Conservation (phyloP, 2,797 vertebrate genomes). For the Taeniopygia guttata region DNA sequence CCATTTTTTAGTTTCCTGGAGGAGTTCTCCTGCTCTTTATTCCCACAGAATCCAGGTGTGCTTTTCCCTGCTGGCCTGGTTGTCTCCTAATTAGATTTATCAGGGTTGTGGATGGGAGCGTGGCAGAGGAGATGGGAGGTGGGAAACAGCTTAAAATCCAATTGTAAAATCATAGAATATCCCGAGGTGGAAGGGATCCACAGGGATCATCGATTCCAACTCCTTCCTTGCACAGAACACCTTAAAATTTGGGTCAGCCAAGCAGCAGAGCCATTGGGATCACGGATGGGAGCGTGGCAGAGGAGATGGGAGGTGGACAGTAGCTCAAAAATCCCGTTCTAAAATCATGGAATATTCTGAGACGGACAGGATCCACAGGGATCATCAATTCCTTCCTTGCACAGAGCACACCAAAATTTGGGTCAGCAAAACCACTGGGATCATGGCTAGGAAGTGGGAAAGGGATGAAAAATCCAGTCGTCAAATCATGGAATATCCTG, state of each 20-base stretch:
- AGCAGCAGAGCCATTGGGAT: neutral
- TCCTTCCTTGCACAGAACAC: neutral
- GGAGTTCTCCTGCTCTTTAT: neutral
- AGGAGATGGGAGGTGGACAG: neutral
- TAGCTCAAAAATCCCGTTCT: neutral
- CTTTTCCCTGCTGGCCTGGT: neutral
- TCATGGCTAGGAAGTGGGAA: neutral
- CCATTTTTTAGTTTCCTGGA: neutral
- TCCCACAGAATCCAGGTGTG: neutral
- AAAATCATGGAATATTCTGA: neutral
- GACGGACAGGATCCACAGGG: neutral
- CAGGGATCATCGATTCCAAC: neutral
- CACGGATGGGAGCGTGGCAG: neutral
- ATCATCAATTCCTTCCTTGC: neutral
- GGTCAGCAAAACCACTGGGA: neutral
- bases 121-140: neutral
- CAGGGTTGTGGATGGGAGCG: accelerated
- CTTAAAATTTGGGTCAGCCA: neutral
- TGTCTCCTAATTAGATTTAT: neutral
- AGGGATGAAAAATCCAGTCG: neutral
- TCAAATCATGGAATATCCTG: neutral
- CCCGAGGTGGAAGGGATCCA: accelerated
- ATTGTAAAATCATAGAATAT: neutral
- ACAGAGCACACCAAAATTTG: neutral
- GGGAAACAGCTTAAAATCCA: accelerated